These are phyloP conservation scores for Euphonia xanthogaster DNA, from an alignment of 2,797 vertebrate genomes.

Conservation along the genomic window DNA sequence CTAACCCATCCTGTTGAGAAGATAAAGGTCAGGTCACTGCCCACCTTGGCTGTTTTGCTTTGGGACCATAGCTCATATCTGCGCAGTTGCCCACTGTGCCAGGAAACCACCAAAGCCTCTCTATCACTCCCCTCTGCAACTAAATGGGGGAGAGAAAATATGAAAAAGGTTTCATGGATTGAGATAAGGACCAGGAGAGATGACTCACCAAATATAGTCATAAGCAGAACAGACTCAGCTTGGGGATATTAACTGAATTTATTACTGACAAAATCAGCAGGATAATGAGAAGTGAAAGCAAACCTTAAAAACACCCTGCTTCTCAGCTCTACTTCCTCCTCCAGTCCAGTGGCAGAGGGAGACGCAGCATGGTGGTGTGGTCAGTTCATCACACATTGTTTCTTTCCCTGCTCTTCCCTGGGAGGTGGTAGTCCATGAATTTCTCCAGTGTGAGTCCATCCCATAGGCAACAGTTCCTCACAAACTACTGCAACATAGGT, in stretches of 20 bases:
- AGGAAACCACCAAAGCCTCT: background rate
- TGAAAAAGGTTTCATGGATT: background rate
- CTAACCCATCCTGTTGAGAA: background rate
- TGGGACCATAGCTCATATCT: background rate
- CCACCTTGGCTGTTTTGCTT: background rate
- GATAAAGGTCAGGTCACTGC: background rate
- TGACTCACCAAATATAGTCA: background rate
- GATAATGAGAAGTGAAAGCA: background rate
- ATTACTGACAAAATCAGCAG: background rate
- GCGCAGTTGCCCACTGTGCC: background rate
- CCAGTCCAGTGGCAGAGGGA: background rate
- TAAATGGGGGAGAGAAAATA: background rate
- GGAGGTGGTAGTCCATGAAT: background rate
- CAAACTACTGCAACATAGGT: background rate
- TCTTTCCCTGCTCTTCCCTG: background rate
- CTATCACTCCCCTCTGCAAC: background rate
- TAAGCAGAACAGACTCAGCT: background rate
- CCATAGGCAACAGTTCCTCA: background rate
- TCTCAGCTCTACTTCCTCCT: background rate
- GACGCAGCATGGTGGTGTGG: fast-evolving
- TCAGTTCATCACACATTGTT: background rate
- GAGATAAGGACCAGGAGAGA: background rate
- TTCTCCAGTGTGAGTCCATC: background rate
- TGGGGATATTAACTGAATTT: background rate
- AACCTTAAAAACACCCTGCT: background rate